Evolutionary conservation across 2,113 vertebrate species (phyloP).

Genomic region (Sylvilagus bachmani): DNA sequence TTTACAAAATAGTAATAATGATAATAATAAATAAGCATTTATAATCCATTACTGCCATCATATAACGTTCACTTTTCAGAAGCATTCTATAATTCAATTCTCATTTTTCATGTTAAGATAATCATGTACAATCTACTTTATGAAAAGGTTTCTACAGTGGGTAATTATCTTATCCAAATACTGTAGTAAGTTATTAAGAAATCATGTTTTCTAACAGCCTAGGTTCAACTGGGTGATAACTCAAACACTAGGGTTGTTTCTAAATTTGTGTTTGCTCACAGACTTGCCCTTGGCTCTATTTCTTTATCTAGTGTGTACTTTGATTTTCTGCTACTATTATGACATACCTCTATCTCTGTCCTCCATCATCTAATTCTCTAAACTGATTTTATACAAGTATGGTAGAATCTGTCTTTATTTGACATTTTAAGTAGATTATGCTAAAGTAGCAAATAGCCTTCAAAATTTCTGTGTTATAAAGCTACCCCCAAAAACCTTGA

Average conservation of each 20-base stretch:
- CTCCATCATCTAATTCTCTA: not conserved
- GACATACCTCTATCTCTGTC: not conserved
- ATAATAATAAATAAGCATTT: not conserved
- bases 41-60: not conserved
- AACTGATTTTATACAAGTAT: not conserved
- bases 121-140: not conserved
- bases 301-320: not conserved
- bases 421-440: not conserved
- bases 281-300: not conserved
- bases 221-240: not conserved
- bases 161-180: not conserved
- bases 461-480: slow-evolving; percentile 22
- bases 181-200: not conserved
- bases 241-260: not conserved
- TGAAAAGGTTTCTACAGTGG: not conserved
- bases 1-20: not conserved
- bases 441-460: not conserved
- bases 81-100: not conserved
- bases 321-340: not conserved
- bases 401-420: not conserved
- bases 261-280: slow-evolving; percentile 7
- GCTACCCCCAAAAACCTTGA: not conserved
- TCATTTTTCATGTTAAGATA: not conserved
- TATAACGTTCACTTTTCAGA: not conserved
- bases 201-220: not conserved